A percentile compares a stretch with the other conserved stretches of the same genome.
Evolutionary conservation across 2,888 invertebrate species (phyloP).

Genomic region (Lapara coniferarum): DNA sequence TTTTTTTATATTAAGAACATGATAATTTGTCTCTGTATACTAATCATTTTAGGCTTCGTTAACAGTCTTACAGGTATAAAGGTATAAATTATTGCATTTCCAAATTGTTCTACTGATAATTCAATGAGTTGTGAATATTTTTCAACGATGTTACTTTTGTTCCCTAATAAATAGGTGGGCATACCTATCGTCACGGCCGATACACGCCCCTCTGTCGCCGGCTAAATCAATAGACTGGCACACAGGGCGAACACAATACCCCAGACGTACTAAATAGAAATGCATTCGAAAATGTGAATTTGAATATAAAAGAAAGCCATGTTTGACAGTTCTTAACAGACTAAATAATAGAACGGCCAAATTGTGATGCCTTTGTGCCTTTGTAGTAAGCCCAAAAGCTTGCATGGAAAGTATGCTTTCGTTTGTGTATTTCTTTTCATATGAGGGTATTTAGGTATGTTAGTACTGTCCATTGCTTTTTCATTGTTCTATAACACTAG

Average conservation of each 20-base stretch:
- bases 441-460: not conserved
- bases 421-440: not conserved
- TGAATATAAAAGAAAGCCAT: conserved; percentile 34
- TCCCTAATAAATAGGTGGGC: conserved; percentile 46
- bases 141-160: conserved; percentile 25
- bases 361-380: conserved; percentile 15
- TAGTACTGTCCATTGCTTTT: not conserved
- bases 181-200: conserved; percentile 57
- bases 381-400: conserved; percentile 3
- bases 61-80: too few species aligned
- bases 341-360: conserved; percentile 9
- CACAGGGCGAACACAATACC: conserved; percentile 48
- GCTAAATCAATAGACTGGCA: conserved; percentile 72
- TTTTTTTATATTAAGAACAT: conserved; percentile 12
- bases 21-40: not conserved
- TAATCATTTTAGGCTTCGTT: not conserved
- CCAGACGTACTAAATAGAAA: conserved; percentile 51
- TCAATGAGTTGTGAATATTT: not conserved
- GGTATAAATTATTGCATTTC: not conserved
- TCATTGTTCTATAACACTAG: too few species aligned
- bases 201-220: conserved; percentile 71
- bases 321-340: conserved; percentile 23
- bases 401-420: not conserved
- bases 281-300: conserved; percentile 42
- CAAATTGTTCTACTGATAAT: not conserved